A percentile compares a stretch with the other conserved stretches of the same genome.
phyloP scores from a whole-genome alignment of 2,797 vertebrate species.

The Acrocephalus scirpaceus region DNA sequence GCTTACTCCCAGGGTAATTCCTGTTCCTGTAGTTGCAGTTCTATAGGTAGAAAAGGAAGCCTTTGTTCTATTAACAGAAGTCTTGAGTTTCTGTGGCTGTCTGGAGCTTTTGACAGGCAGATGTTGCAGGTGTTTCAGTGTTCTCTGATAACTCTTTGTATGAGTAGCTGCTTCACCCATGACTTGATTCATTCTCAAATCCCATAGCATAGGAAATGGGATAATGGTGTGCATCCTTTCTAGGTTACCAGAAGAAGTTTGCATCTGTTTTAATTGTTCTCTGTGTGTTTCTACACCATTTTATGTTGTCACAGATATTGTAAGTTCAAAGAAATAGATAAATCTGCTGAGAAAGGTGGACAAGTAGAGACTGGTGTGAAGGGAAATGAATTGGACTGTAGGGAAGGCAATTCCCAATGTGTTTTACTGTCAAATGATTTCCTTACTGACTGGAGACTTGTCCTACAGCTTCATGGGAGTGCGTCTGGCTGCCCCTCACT shows the following conservation, averaged over 20 bases:
- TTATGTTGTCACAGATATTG: background rate
- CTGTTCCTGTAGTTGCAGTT: background rate
- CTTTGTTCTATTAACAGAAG: background rate
- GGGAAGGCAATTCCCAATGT: background rate
- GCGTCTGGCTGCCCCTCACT: background rate
- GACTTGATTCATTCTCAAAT: background rate
- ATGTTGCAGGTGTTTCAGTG: background rate
- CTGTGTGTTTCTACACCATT: background rate
- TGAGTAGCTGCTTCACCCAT: background rate
- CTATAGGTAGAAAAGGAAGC: background rate
- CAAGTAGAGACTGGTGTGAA: background rate
- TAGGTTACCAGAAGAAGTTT: background rate
- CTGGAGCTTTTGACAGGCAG: background rate
- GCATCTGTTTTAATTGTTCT: background rate
- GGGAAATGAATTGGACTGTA: background rate
- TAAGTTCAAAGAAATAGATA: background rate
- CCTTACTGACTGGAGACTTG: background rate
- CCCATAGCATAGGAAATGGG: background rate
- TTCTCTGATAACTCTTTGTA: background rate
- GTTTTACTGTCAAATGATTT: background rate
- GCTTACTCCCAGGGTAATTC: background rate
- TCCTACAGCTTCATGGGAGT: background rate
- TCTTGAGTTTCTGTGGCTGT: background rate
- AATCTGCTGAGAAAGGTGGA: background rate
- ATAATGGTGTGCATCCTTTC: background rate